Evolutionary conservation across 2,888 invertebrate species (phyloP).

Genomic region (Seira sanloemensis): DNA sequence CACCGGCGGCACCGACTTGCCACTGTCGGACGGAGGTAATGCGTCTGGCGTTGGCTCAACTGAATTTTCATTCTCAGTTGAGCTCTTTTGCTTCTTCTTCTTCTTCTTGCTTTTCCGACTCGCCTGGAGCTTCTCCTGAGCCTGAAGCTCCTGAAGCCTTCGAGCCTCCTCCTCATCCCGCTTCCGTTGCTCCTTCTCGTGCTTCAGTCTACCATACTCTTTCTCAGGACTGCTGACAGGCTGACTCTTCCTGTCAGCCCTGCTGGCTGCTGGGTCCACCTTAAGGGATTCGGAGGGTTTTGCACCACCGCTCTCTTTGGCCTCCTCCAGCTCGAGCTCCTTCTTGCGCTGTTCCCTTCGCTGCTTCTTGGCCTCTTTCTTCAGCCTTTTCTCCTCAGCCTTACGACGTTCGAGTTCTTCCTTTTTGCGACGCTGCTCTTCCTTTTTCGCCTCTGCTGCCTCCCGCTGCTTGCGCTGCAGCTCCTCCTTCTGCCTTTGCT

Average conservation of each 20-base stretch:
- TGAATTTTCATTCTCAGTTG: background rate
- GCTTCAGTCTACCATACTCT: constrained; percentile 50
- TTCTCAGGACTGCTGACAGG: constrained; percentile 32
- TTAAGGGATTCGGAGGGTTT: no score
- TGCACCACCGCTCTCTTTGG: background rate
- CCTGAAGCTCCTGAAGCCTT: constrained; percentile 41
- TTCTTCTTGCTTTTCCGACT: constrained; percentile 59
- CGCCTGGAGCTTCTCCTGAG: constrained; percentile 50
- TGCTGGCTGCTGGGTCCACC: background rate
- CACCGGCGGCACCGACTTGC: background rate
- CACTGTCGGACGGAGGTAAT: background rate
- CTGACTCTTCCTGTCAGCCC: constrained; percentile 5
- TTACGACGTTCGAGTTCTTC: constrained; percentile 58
- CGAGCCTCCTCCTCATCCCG: constrained; percentile 55
- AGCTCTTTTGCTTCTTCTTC: constrained; percentile 52
- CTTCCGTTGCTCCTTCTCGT: constrained; percentile 53
- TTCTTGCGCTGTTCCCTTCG: constrained; percentile 43
- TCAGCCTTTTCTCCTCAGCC: constrained; percentile 61
- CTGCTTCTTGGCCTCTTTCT: constrained; percentile 56
- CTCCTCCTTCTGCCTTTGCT: constrained; percentile 35
- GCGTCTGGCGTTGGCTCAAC: constrained; percentile 2
- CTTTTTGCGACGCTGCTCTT: constrained; percentile 55
- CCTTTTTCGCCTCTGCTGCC: constrained; percentile 46
- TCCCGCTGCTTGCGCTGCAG: constrained; percentile 43
- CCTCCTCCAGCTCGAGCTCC: constrained; percentile 26